Conservation (phyloP, 1,140 invertebrate genomes). For the Adoxophyes honmai region DNA sequence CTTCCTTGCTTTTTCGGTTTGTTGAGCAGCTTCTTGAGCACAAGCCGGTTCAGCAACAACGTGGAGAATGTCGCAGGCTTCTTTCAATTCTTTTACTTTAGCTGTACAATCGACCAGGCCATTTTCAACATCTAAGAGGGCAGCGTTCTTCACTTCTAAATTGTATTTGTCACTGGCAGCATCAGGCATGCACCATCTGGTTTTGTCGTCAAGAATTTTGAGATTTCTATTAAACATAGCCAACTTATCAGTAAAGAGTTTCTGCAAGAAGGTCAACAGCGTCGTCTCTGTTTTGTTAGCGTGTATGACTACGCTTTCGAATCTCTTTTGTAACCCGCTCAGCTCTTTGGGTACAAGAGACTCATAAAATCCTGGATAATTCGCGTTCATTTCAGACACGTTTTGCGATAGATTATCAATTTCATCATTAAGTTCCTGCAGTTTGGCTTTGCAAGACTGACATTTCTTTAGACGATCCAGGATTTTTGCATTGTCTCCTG, state of each 20-base stretch:
- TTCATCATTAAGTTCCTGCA: conserved; percentile 81
- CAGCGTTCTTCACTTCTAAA: conserved; percentile 92
- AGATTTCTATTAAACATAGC: conserved; percentile 88
- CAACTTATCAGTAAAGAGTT: conserved; percentile 92
- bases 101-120: conserved; percentile 83
- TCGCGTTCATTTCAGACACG: conserved; percentile 84
- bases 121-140: conserved; percentile 86
- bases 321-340: conserved; percentile 86
- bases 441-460: conserved; percentile 82
- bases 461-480: conserved; percentile 87
- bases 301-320: conserved; percentile 84
- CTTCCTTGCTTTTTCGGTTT: conserved; percentile 80
- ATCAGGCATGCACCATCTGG: conserved; percentile 94
- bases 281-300: conserved; percentile 90
- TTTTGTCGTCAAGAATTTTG: conserved; percentile 89
- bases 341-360: conserved; percentile 88
- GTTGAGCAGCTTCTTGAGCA: conserved; percentile 79
- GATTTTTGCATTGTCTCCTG: conserved; percentile 91
- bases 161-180: conserved; percentile 92
- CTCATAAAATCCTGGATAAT: conserved; percentile 89
- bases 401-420: conserved; percentile 83
- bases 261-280: conserved; percentile 89
- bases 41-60: conserved; percentile 83
- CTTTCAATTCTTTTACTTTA: conserved; percentile 82
- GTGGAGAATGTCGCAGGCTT: conserved; percentile 82